Base-by-base conservation (phyloP, 2,888 invertebrate species). In the Adelognathus sp. region DNA sequence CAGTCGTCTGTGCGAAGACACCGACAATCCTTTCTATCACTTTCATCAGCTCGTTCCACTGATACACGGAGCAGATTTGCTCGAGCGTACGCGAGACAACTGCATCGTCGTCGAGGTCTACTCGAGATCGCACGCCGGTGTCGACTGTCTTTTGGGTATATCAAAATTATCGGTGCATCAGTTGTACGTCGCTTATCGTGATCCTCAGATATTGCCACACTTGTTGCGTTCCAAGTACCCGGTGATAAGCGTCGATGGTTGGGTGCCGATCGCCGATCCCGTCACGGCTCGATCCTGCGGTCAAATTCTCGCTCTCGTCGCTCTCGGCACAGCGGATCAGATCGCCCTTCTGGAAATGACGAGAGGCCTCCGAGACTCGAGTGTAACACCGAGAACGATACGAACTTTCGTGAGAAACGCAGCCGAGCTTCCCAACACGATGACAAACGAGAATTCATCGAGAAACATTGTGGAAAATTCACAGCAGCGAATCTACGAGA, bases 271-370 rank as follows among this genome's bases (percentile, higher is more conserved):
- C 64, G 84, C 90, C 1, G 91, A 92, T 82, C 92, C 92, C 29
- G 86, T 91, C 24, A 91, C 91, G 9, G 92, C 92, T 36, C 87
- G 91, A 52, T 86, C 91, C 16, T 86, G 92, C 70, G 94, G 94
- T 0, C 93, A 94, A 86, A 88, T 94, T 3, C 92, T 93, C 84
- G 93, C 94, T 46, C 84, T 94, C 7, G 88, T 94, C 33, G 94
- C 94, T 39, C 90, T 95, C 54, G 95, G 95, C 9, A 94, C 94
- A 2, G 93, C 93, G 52, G 91, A 92, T 54, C 95, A 95, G 89
- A 93, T 95, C 31, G 91, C 92, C 16, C 91, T 93, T 76, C 86
- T 94, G 41, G 93, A 93, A 88, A 92, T 88, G 88, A 90, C 90
- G 82, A 85, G 89, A 66, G 87, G 88, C 31, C 84, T 90, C 27